Evolutionary conservation across 2,797 vertebrate species (phyloP).

Genomic region (Rhadinocentrus ornatus): DNA sequence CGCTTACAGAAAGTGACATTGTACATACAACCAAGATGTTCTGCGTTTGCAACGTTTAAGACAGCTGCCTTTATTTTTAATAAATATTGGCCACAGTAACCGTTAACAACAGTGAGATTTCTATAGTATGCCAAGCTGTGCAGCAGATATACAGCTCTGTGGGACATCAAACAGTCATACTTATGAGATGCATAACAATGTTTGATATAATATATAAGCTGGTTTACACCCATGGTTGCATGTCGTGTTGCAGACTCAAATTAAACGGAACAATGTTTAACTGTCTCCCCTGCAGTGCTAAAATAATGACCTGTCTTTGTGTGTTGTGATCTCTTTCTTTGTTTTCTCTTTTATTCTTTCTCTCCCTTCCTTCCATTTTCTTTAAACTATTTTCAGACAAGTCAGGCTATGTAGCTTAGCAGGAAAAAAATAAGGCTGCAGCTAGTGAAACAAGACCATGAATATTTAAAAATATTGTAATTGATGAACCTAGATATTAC

Average conservation of each 20-base stretch:
- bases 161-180: slow-evolving; percentile 62
- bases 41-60: background rate
- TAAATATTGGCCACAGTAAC: slow-evolving; percentile 35
- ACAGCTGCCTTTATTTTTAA: slow-evolving; percentile 4
- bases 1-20: background rate
- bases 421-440: slow-evolving; percentile 87
- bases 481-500: slow-evolving; percentile 91
- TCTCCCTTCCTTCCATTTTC: slow-evolving; percentile 20
- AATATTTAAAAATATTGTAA: slow-evolving; percentile 93
- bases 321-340: slow-evolving; percentile 78
- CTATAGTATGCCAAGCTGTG: slow-evolving; percentile 63
- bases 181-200: slow-evolving; percentile 62
- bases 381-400: slow-evolving; percentile 75
- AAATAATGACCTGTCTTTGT: slow-evolving; percentile 81
- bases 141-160: slow-evolving; percentile 48
- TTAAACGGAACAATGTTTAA: slow-evolving; percentile 80
- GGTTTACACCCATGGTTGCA: slow-evolving; percentile 65
- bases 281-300: slow-evolving; percentile 74
- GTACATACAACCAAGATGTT: slow-evolving; percentile 10
- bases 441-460: slow-evolving; percentile 91
- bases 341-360: slow-evolving; percentile 71
- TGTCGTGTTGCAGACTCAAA: slow-evolving; percentile 69
- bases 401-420: slow-evolving; percentile 86
- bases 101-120: slow-evolving; percentile 47
- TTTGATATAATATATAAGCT: slow-evolving; percentile 66